Evolutionary conservation across 2,113 vertebrate genomes (phyloP).

Genomic region (Hydrolagus affinis): DNA sequence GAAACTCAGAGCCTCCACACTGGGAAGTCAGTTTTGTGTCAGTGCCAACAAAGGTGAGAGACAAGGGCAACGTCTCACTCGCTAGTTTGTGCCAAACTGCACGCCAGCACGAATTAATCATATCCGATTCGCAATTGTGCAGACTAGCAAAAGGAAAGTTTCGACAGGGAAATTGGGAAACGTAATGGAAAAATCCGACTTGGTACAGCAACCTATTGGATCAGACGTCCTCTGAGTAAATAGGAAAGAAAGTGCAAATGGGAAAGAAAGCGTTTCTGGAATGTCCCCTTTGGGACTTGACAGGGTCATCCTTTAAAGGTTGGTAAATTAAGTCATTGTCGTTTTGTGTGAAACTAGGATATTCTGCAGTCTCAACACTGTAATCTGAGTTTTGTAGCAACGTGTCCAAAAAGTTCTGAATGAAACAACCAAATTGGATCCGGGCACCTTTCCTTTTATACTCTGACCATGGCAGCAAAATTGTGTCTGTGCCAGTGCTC

Average conservation of each 20-base stretch:
- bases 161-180: background rate
- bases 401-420: no score
- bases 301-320: no score
- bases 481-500: background rate
- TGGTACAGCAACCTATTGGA: background rate
- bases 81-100: conserved; percentile 4
- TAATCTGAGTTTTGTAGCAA: no score
- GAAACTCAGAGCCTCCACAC: background rate
- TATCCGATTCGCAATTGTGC: background rate
- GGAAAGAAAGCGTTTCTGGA: no score
- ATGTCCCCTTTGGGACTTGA: no score
- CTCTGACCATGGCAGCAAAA: background rate
- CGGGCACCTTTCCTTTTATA: no score
- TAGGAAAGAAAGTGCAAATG: background rate
- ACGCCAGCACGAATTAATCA: background rate
- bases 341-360: no score
- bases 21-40: background rate
- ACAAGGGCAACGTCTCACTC: background rate
- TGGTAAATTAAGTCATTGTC: no score
- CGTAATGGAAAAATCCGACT: background rate
- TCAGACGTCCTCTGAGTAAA: background rate
- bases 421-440: no score
- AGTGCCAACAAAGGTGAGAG: background rate
- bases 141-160: conserved; percentile 13
- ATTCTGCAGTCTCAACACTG: no score